phyloP scores from a whole-genome alignment of 2,888 invertebrate species.

The Amphipoea lucens region DNA sequence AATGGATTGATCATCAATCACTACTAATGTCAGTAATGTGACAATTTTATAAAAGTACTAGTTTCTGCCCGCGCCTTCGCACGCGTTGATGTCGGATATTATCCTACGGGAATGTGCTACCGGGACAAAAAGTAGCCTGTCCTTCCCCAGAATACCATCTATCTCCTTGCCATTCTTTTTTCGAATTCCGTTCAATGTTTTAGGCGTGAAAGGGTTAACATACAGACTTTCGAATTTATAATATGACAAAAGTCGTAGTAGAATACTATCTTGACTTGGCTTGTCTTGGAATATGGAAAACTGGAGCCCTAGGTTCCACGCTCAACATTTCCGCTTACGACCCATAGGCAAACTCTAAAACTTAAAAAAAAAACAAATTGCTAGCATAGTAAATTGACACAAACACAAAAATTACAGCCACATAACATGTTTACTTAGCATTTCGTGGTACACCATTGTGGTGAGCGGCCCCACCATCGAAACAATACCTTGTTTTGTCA shows the following conservation, averaged over 20 bases:
- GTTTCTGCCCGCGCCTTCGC: neutral
- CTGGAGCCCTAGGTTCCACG: neutral
- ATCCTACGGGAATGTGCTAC: neutral
- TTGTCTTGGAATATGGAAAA: neutral
- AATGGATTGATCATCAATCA: neutral
- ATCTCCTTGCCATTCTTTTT: neutral
- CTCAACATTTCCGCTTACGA: neutral
- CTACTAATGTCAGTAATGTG: neutral
- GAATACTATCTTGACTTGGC: neutral
- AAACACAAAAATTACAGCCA: conserved; percentile 9
- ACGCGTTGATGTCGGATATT: neutral
- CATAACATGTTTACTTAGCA: conserved; percentile 46
- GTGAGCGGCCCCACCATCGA: conserved; percentile 3
- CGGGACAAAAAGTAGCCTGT: neutral
- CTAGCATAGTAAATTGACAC: neutral
- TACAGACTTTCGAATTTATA: neutral
- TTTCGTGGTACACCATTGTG: conserved; percentile 55
- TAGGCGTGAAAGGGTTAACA: neutral
- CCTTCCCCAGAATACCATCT: neutral
- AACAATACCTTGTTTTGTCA: conserved; percentile 53
- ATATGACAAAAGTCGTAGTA: neutral
- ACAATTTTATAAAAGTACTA: neutral
- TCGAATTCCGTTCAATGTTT: neutral
- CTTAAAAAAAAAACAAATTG: neutral
- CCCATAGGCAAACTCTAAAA: neutral